Percentiles rank a stretch among this genome's conserved stretches.
Evolutionary conservation across 1,140 invertebrate genomes (phyloP).

Genomic region (Papilio helenus): DNA sequence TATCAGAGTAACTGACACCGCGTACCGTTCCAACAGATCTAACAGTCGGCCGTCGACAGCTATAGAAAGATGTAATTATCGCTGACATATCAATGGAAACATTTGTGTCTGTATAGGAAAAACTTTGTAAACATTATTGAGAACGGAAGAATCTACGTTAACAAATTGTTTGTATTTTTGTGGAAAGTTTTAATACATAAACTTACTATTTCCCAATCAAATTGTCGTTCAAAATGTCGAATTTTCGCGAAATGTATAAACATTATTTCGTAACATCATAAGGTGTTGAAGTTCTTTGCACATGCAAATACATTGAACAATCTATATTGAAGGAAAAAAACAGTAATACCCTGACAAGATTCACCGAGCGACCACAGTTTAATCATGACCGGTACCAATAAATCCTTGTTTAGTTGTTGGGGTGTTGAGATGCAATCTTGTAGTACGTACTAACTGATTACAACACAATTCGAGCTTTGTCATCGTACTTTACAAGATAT

Average conservation of each 20-base stretch:
- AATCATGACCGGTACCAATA: conserved; percentile 15
- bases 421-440: conserved; percentile 21
- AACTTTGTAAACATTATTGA: background rate
- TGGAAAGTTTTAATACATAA: background rate
- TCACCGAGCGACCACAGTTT: conserved; percentile 19
- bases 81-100: conserved; percentile 32
- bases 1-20: conserved; percentile 49
- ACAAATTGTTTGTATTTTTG: background rate
- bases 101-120: background rate
- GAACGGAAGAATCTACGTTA: background rate
- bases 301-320: background rate
- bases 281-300: background rate
- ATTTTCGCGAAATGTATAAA: background rate
- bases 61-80: conserved; percentile 34
- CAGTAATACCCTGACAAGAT: background rate
- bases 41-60: conserved; percentile 26
- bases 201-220: background rate
- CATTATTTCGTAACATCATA: background rate
- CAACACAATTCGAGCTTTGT: background rate
- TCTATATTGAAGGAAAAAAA: background rate
- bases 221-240: background rate
- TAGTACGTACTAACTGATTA: conserved; percentile 5
- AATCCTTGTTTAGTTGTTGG: conserved; percentile 30
- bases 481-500: background rate
- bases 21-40: conserved; percentile 43